Percentiles rank a stretch among this genome's conserved stretches.
Evolutionary conservation across 2,113 vertebrate genomes (phyloP).

Genomic region (Nerophis lumbriciformis): DNA sequence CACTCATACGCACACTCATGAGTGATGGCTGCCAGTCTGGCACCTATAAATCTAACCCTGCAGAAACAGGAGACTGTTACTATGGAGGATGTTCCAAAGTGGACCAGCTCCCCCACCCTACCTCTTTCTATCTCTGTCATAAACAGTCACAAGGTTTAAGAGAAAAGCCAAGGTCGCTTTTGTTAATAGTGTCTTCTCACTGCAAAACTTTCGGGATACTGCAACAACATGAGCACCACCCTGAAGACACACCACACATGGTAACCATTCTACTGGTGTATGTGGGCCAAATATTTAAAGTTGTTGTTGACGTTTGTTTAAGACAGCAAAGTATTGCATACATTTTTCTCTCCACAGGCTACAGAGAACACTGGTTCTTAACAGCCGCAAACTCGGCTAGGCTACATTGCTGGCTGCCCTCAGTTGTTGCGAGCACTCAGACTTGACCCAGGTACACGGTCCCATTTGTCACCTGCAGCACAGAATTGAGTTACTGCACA

Average conservation of each 20-base stretch:
- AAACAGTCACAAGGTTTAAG: slow-evolving; percentile 43
- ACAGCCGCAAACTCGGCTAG: slow-evolving; percentile 38
- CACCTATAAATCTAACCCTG: slow-evolving; percentile 55
- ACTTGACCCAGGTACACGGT: slow-evolving; percentile 92
- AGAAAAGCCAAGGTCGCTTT: not conserved
- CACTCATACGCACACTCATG: slow-evolving; percentile 49
- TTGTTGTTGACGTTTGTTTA: slow-evolving; percentile 29
- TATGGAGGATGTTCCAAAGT: slow-evolving; percentile 38
- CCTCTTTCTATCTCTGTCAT: slow-evolving; percentile 28
- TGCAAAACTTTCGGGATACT: not conserved
- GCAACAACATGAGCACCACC: slow-evolving; percentile 11
- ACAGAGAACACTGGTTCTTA: slow-evolving; percentile 15
- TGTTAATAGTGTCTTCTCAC: not conserved
- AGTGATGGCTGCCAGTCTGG: slow-evolving; percentile 81
- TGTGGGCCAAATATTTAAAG: slow-evolving; percentile 8
- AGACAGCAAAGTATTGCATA: slow-evolving; percentile 18
- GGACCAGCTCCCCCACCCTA: slow-evolving; percentile 10
- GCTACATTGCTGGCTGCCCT: slow-evolving; percentile 65
- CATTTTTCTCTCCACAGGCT: slow-evolving; percentile 22
- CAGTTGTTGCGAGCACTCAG: slow-evolving; percentile 91
- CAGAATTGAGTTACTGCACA: slow-evolving; percentile 99
- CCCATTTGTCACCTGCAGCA: slow-evolving; percentile 98
- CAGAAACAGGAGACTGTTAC: slow-evolving; percentile 58
- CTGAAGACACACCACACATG: slow-evolving; percentile 18
- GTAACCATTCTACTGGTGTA: slow-evolving; percentile 18